Evolutionary conservation across 2,888 invertebrate genomes (phyloP), one percentile per base, ranked within the genome.

Genomic region (Leptura quadrifasciata): DNA sequence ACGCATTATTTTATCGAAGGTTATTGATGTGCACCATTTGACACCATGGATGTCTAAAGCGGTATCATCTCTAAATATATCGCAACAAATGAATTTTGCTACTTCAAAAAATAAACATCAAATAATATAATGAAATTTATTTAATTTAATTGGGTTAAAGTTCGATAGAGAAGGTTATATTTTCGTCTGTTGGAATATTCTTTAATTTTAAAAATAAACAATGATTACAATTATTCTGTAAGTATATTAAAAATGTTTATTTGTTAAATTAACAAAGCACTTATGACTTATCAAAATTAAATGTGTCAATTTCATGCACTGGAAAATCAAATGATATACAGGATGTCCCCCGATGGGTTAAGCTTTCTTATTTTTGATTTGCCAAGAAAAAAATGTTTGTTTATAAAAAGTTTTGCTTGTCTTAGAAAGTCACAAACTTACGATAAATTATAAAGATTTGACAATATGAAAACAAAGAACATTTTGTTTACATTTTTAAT

Each of bases 31-130:
- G 67, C 67, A 67, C 55, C 24, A 67, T 55, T 67, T 67, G 54
- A 67, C n/a, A 54, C 24, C 67, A 52, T 67, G 67, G 4, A 55
- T 17, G 24, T 24, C 27, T 54, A 54, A 52, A 54, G 6, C 54
- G 27, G 18, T 27, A 67, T 67, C 67, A 54, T 54, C 15, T 54
- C 27, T 54, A 67, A 67, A 27, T 67, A 67, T 67, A 67, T 67
- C 67, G 10, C 27, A 67, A 67, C 67, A 67, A 67, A 67, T 27
- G 67, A 67, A 54, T 67, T 67, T 54, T 54, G 67, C 54, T 31
- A 63, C 54, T 27, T 54, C 17, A n/a, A 67, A 67, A 67, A 55
- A 21, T 18, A 67, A 54, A 54, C 17, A 55, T 58, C 9, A 24
- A 4, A 54, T 9, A 67, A 27, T 27, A 54, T 54, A 54, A 21